A percentile compares a stretch with the other conserved stretches of the same genome.
Evolutionary conservation across 2,113 vertebrate species (phyloP).

Genomic region (Pongo pygmaeus): DNA sequence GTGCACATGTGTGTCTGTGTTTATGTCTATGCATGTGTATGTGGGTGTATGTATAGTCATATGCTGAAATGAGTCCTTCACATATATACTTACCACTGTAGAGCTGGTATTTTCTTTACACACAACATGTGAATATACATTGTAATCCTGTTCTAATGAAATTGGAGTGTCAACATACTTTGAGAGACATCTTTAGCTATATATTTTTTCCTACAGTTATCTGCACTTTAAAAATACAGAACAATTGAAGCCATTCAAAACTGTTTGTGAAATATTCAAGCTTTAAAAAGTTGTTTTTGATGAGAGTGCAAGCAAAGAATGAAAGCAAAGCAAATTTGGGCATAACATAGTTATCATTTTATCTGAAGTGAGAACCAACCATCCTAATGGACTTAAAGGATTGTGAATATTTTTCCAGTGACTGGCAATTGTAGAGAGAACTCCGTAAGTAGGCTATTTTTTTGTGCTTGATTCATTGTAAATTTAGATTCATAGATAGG

Average conservation of each 20-base stretch:
- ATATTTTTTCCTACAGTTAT: neutral
- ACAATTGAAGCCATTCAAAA: constrained; percentile 30
- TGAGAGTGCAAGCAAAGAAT: constrained; percentile 5
- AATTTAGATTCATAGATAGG: constrained; percentile 39
- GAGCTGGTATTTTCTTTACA: neutral
- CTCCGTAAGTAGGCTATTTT: neutral
- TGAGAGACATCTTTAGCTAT: constrained; percentile 29
- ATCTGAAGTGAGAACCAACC: neutral
- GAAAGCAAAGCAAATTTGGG: neutral
- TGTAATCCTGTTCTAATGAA: constrained; percentile 15
- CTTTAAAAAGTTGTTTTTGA: constrained; percentile 56
- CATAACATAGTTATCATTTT: neutral
- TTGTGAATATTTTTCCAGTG: constrained; percentile 38
- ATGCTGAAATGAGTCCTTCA: constrained; percentile 2
- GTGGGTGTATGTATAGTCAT: neutral
- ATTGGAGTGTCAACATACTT: constrained; percentile 36
- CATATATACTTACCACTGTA: neutral
- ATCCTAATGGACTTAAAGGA: neutral
- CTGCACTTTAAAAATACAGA: neutral
- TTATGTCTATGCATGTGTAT: neutral
- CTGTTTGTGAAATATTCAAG: constrained; percentile 27
- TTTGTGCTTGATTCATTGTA: constrained; percentile 27
- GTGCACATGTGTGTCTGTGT: neutral
- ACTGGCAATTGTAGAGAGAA: neutral
- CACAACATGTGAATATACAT: neutral